Conservation (phyloP, 2,888 invertebrate genomes). For the Scaptomyza reducta region DNA sequence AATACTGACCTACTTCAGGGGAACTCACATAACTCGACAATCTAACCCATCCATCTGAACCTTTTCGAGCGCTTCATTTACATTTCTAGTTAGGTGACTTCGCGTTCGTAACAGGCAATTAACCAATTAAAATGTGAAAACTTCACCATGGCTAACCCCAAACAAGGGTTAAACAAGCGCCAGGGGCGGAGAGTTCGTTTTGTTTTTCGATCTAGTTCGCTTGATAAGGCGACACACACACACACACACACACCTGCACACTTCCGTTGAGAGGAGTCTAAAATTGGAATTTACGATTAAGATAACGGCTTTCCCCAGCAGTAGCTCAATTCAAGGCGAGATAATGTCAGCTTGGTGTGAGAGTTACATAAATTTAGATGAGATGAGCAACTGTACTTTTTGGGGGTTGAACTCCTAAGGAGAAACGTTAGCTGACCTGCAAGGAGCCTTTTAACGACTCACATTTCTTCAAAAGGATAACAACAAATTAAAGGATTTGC, state of each 20-base stretch:
- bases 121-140: conserved; percentile 73
- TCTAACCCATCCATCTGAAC: conserved; percentile 20
- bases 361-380: conserved; percentile 55
- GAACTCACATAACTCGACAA: neutral
- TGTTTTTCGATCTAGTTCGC: conserved; percentile 44
- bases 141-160: conserved; percentile 34
- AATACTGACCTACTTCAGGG: conserved; percentile 16
- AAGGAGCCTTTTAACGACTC: conserved; percentile 46
- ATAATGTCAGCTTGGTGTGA: conserved; percentile 60
- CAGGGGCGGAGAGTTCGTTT: conserved; percentile 37
- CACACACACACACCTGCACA: conserved; percentile 38
- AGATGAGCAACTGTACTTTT: conserved; percentile 38
- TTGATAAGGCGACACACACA: conserved; percentile 46
- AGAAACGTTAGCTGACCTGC: conserved; percentile 13
- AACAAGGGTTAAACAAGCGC: conserved; percentile 48
- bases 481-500: conserved; percentile 72
- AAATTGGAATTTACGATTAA: conserved; percentile 63
- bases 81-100: conserved; percentile 53
- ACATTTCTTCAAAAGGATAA: conserved; percentile 63
- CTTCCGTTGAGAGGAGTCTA: conserved; percentile 20
- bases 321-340: conserved; percentile 42
- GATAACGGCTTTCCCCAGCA: conserved; percentile 36
- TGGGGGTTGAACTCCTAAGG: conserved; percentile 1
- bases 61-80: conserved; percentile 43
- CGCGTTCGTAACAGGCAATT: conserved; percentile 61